Percentiles rank a stretch among this genome's conserved stretches.
phyloP scores from a whole-genome alignment of 92 coral and sea anemone species.

The Hydrozoanthus gracilis region DNA sequence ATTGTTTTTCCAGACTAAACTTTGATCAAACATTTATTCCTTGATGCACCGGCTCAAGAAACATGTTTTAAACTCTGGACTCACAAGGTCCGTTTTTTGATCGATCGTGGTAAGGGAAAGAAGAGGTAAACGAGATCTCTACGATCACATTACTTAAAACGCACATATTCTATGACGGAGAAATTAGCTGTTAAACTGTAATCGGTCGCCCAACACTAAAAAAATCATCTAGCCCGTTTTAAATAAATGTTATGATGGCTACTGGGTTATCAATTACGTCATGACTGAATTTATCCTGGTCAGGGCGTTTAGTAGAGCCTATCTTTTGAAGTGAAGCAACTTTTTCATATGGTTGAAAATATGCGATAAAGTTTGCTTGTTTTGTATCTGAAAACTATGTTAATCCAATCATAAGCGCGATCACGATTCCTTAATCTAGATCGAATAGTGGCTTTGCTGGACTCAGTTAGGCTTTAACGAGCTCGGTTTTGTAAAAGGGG shows the following conservation, averaged over 20 bases:
- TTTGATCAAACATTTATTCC: conserved; percentile 6
- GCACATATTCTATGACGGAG: too few relatives aligned
- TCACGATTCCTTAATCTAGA: neutral
- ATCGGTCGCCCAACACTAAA: neutral
- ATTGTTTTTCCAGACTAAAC: neutral
- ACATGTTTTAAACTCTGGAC: too few relatives aligned
- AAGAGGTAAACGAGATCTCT: neutral
- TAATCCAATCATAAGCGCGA: too few relatives aligned
- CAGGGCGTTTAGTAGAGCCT: too few relatives aligned
- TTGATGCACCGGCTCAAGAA: neutral
- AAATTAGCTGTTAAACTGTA: neutral
- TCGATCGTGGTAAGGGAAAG: neutral
- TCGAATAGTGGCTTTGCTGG: neutral
- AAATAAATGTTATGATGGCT: conserved; percentile 9
- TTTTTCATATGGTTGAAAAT: neutral
- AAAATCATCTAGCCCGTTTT: neutral
- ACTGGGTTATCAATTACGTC: neutral
- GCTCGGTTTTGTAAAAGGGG: too few relatives aligned
- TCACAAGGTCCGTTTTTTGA: too few relatives aligned
- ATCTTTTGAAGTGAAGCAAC: too few relatives aligned
- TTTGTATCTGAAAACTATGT: neutral
- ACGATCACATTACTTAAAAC: too few relatives aligned
- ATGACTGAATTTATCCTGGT: too few relatives aligned
- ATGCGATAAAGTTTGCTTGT: too few relatives aligned
- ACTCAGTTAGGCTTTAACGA: too few relatives aligned